A percentile compares a stretch with the other conserved stretches of the same genome.
Conservation (phyloP, 2,113 vertebrate genomes). For the Motacilla tschutschensis region DNA sequence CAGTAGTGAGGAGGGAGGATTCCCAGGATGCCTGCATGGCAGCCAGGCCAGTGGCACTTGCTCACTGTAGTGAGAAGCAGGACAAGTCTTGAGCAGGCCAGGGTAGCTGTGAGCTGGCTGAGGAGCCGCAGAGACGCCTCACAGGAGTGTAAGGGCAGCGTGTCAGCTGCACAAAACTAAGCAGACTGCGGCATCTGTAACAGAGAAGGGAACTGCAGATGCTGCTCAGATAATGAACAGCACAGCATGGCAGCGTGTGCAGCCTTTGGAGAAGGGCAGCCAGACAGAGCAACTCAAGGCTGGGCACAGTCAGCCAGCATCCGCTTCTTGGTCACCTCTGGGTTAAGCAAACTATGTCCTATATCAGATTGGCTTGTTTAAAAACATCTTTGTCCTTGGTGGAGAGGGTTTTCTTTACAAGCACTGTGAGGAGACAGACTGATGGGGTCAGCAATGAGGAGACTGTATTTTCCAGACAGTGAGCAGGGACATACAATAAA, state of each 20-base stretch:
- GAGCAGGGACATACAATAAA: background rate
- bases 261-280: conserved; percentile 38
- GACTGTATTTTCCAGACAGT: conserved; percentile 35
- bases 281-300: conserved; percentile 6
- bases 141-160: background rate
- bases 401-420: conserved; percentile 30
- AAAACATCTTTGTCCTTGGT: conserved; percentile 54
- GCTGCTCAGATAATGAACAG: conserved; percentile 46
- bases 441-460: conserved; percentile 52
- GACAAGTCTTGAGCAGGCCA: background rate
- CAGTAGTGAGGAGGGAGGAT: background rate
- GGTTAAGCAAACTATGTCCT: conserved; percentile 47
- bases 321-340: background rate
- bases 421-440: conserved; percentile 35
- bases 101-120: background rate
- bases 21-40: background rate
- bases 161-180: conserved; percentile 38
- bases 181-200: conserved; percentile 54
- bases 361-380: conserved; percentile 32
- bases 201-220: conserved; percentile 42
- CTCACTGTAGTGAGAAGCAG: background rate
- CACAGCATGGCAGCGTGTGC: background rate
- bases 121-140: background rate
- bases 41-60: background rate
- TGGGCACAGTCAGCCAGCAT: conserved; percentile 10